Conservation (phyloP, 2,797 vertebrate genomes). For the Coregonus ussuriensis region DNA sequence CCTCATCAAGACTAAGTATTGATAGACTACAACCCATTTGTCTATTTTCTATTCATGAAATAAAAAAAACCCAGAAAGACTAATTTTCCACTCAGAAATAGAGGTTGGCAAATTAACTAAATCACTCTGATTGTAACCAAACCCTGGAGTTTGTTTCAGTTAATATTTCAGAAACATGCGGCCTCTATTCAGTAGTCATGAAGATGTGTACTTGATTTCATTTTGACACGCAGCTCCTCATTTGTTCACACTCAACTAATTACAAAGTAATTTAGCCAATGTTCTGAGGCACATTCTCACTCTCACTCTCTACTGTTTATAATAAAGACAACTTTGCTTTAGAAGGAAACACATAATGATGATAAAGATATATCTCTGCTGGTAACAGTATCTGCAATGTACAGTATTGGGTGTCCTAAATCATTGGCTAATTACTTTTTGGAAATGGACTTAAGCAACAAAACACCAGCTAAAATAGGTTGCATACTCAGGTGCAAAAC, state of each 20-base stretch:
- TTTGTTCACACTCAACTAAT: background rate
- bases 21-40: background rate
- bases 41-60: background rate
- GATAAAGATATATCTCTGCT: background rate
- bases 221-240: background rate
- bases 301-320: too few relatives aligned
- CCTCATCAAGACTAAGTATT: background rate
- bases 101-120: conserved; percentile 2
- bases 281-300: background rate
- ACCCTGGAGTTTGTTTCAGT: background rate
- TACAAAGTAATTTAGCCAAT: background rate
- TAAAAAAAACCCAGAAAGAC: background rate
- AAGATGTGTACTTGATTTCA: background rate
- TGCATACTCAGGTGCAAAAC: too few relatives aligned
- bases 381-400: conserved; percentile 17
- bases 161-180: background rate
- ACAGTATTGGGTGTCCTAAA: too few relatives aligned
- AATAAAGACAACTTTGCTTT: background rate
- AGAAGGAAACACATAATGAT: background rate
- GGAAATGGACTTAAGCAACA: too few relatives aligned
- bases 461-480: too few relatives aligned
- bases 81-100: background rate
- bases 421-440: too few relatives aligned
- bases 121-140: background rate
- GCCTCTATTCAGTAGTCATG: background rate